Percentiles rank a stretch among this genome's conserved stretches.
phyloP scores from a whole-genome alignment of 1,140 invertebrate species.

The Tetragnatha versicolor region DNA sequence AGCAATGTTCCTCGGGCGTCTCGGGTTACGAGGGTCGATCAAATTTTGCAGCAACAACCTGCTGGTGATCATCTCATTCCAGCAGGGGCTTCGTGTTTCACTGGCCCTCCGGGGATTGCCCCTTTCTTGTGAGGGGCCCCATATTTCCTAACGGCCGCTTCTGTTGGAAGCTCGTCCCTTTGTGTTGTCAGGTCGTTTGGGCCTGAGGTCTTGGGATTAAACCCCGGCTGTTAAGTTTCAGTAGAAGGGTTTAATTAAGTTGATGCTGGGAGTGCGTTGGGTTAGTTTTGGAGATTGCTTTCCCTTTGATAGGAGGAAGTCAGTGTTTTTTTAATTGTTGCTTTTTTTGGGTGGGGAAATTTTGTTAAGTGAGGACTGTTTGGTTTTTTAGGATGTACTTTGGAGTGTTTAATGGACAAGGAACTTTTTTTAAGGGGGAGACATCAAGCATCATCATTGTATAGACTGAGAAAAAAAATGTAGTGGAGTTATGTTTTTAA shows the following conservation, averaged over 20 bases:
- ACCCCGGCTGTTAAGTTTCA: not conserved
- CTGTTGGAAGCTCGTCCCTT: not conserved
- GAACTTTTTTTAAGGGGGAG: too few relatives aligned
- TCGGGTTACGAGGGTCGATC: slow-evolving; percentile 9
- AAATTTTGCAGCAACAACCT: slow-evolving; percentile 9
- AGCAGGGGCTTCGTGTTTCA: not conserved
- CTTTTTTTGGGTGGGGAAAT: too few relatives aligned
- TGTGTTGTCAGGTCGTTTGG: not conserved
- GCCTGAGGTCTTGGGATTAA: not conserved
- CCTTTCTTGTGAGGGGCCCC: not conserved
- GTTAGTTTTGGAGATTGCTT: too few relatives aligned
- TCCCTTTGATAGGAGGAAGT: too few relatives aligned
- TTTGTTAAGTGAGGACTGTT: too few relatives aligned
- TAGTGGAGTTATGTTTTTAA: too few relatives aligned
- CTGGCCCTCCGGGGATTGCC: not conserved
- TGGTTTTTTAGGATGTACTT: not conserved
- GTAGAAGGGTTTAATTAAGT: not conserved
- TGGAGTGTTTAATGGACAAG: too few relatives aligned
- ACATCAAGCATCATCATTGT: too few relatives aligned
- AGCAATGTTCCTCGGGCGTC: slow-evolving; percentile 1
- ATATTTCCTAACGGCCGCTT: not conserved
- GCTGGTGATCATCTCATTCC: slow-evolving; percentile 20
- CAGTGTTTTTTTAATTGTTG: too few relatives aligned
- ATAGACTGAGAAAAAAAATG: too few relatives aligned
- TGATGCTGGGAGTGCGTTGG: too few relatives aligned